Evolutionary conservation across 1,140 invertebrate genomes (phyloP), one percentile per base, ranked within the genome.

Genomic region (Drosophila simulans): DNA sequence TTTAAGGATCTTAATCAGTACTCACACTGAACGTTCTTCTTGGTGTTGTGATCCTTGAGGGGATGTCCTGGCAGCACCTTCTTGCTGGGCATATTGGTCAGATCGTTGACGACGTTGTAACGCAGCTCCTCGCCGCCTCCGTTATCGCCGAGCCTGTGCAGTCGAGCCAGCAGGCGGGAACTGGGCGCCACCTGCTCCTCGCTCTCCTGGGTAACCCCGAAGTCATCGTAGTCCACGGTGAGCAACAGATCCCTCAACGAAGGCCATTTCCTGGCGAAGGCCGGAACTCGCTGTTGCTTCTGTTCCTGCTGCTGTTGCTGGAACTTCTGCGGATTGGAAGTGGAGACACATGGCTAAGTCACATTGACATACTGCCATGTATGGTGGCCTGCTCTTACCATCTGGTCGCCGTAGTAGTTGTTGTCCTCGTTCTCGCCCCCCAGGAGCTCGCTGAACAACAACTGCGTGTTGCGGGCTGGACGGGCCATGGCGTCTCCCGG

Each of bases 1-100:
- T 13, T 3, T 2, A 17, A 15, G 22, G 7, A 15, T 3, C 8
- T 25, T 11, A 11, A 11, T 46, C 4, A 13, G 8, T 58, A 88
- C 90, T 90, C 37, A 91, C 90, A 91, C 68, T 91, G 90, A 22
- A 90, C 86, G 75, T 91, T 91, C 63, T 91, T 91, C 46, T 91
- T 91, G 63, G 69, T 85, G 48, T 76, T 90, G 35, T 91, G 90
- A 49, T 89, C 82, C 35, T 91, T 89, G 13, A 57, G 22, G 0
- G 68, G 49, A 1, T 53, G 35, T 35, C 52, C 40, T 31, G 76
- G 49, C 12, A 69, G 27, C n/a, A 78, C 40, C 56, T 86, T 86
- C 70, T 86, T 86, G 37, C 43, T 37, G 37, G 69, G 74, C 48
- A 86, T 57, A n/a, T 55, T 56, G 15, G 82, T 60, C n/a, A 78